Evolutionary conservation across 1,140 invertebrate species (phyloP), one percentile per base, ranked within the genome.

Genomic region (Nephotettix cincticeps): DNA sequence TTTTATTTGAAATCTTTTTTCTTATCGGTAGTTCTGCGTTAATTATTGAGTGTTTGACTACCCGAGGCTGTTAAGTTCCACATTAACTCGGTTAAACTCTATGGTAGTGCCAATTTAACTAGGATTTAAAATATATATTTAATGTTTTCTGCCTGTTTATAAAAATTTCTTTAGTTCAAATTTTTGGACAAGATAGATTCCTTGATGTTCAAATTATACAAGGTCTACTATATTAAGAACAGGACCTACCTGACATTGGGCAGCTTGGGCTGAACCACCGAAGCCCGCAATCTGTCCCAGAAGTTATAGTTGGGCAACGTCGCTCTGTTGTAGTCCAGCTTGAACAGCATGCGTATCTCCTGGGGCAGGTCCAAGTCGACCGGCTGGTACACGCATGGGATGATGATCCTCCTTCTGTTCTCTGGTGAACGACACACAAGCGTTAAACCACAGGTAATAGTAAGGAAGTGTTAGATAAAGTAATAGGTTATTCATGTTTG

Each of bases 331-430:
- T 86, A 89, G 74, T 87, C 83, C 27, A 89, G 78, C 66, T 83
- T 82, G 74, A 79, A 85, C 77, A 82, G 86, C 78, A 80, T 87
- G 66, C 73, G 81, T 51, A 91, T 78, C 63, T 87, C 84, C 67
- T 79, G 77, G 30, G 89, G 89, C 65, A 90, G 75, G 4, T 14
- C 23, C 11, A 61, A 6, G 67, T 81, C 74, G 75, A 87, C 87
- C 25, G 77, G 76, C 75, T 87, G 81, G 73, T 89, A 90, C 25
- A 90, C 73, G 73, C 87, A 87, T 1, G 89, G 89, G 72, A 91
- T 84, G 28, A 91, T 86, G 81, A 90, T 91, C 61, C 89, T 79
- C 69, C 80, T 77, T 23, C 78, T 70, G 77, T 84, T 81, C 73
- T 86, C 87, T 88, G 73, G 51, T n/a, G n/a, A n/a, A 82, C 47